Evolutionary conservation across 2,888 invertebrate species (phyloP).

Genomic region (Argyresthia goedartella): DNA sequence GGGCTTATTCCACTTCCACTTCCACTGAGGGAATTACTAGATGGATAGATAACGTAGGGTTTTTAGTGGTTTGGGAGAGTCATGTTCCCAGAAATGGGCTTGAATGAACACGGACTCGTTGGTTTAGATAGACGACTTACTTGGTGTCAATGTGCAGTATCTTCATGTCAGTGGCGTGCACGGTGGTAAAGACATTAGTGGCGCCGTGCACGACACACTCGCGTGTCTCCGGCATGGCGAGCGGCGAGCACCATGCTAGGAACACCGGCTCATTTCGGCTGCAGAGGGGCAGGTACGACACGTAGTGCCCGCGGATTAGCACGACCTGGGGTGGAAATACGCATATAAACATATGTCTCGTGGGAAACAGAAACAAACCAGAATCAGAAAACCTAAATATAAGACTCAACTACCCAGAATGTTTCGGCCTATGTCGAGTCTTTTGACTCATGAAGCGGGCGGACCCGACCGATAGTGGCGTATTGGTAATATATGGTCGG

Average conservation of each 20-base stretch:
- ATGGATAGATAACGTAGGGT: no score
- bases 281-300: constrained; percentile 92
- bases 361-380: neutral
- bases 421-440: no score
- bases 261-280: constrained; percentile 97
- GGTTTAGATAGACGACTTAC: constrained; percentile 69
- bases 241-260: constrained; percentile 94
- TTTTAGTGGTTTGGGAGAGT: no score
- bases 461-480: no score
- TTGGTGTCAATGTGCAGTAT: constrained; percentile 94
- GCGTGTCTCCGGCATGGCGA: constrained; percentile 97
- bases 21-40: no score
- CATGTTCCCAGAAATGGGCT: no score
- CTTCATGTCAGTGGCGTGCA: constrained; percentile 98
- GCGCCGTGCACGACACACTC: constrained; percentile 97
- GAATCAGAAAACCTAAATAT: no score
- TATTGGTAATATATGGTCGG: no score
- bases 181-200: constrained; percentile 96
- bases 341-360: neutral
- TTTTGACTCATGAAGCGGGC: no score
- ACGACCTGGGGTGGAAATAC: constrained; percentile 84
- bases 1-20: no score
- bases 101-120: no score
- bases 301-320: constrained; percentile 94
- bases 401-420: no score